Conservation (phyloP, 53 echinoderm and acorn worm genomes). For the Zoroaster sp. region DNA sequence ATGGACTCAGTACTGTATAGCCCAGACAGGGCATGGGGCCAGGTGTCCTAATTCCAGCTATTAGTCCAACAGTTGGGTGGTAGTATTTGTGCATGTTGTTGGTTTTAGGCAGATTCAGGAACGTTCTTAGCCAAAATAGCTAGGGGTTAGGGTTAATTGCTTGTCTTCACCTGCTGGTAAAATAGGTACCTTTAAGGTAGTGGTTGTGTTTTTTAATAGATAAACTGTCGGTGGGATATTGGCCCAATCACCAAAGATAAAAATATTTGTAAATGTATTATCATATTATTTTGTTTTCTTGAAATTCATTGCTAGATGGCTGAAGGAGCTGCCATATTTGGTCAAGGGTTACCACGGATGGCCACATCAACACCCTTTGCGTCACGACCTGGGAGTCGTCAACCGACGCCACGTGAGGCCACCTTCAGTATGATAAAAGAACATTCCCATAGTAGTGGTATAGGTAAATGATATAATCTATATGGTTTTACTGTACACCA, state of each 20-base stretch:
- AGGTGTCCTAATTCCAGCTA: too few species aligned
- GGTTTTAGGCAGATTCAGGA: too few species aligned
- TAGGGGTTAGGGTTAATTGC: too few species aligned
- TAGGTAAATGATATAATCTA: constrained; percentile 62
- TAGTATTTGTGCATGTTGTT: too few species aligned
- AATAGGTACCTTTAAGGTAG: not conserved
- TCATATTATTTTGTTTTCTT: not conserved
- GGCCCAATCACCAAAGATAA: too few species aligned
- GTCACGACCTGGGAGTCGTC: constrained; percentile 47
- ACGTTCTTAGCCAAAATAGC: too few species aligned
- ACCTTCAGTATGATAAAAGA: constrained; percentile 36
- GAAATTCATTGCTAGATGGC: constrained; percentile 37
- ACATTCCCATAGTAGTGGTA: constrained; percentile 81
- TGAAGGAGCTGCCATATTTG: constrained; percentile 71
- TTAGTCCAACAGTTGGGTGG: too few species aligned
- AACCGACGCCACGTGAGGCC: constrained; percentile 12
- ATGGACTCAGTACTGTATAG: too few species aligned
- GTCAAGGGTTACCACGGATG: constrained; percentile 74
- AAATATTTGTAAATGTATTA: not conserved
- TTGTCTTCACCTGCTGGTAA: too few species aligned
- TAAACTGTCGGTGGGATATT: too few species aligned
- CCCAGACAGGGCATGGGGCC: too few species aligned
- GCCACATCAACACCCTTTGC: constrained; percentile 91
- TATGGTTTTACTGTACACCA: not conserved
- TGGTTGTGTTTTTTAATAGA: not conserved